These are phyloP conservation scores for Muntiacus reevesi DNA, from an alignment of 2,113 vertebrate species.

Conservation along the genomic window DNA sequence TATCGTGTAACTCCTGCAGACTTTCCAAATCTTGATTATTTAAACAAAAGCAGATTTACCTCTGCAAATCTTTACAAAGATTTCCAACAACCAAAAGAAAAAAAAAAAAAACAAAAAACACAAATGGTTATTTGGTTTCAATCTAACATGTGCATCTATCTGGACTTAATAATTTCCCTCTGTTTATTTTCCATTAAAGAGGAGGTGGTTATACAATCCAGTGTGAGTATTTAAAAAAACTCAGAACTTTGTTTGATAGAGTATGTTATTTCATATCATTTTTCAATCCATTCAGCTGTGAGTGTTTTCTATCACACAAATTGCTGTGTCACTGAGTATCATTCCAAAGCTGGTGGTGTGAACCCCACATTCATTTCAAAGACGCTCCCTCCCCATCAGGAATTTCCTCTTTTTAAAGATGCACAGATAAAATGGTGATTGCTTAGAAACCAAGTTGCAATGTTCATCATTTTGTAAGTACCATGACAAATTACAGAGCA, in stretches of 20 bases:
- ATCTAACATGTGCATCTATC: slow-evolving; percentile 51
- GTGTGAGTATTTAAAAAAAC: not conserved
- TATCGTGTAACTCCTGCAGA: slow-evolving; percentile 30
- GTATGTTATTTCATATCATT: slow-evolving; percentile 28
- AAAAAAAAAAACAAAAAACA: not conserved
- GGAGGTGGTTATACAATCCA: not conserved
- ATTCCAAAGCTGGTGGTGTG: not conserved
- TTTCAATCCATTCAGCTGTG: not conserved
- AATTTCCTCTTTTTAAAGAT: slow-evolving; percentile 47
- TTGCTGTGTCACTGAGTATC: not conserved
- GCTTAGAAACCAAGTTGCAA: slow-evolving; percentile 65
- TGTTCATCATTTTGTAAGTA: slow-evolving; percentile 67
- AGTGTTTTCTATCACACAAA: slow-evolving; percentile 8
- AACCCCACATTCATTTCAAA: not conserved
- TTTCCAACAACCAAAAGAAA: slow-evolving; percentile 16
- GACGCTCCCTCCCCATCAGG: not conserved
- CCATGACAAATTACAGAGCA: slow-evolving; percentile 65
- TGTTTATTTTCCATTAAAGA: slow-evolving; percentile 51
- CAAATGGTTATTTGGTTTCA: slow-evolving; percentile 71
- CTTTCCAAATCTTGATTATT: slow-evolving; percentile 70
- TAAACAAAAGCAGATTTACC: slow-evolving; percentile 74
- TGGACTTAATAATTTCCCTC: slow-evolving; percentile 67
- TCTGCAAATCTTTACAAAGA: slow-evolving; percentile 62
- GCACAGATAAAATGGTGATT: slow-evolving; percentile 57
- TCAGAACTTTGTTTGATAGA: slow-evolving; percentile 25